phyloP scores from a whole-genome alignment of 2,797 vertebrate genomes.

The Heterohyrax brucei region DNA sequence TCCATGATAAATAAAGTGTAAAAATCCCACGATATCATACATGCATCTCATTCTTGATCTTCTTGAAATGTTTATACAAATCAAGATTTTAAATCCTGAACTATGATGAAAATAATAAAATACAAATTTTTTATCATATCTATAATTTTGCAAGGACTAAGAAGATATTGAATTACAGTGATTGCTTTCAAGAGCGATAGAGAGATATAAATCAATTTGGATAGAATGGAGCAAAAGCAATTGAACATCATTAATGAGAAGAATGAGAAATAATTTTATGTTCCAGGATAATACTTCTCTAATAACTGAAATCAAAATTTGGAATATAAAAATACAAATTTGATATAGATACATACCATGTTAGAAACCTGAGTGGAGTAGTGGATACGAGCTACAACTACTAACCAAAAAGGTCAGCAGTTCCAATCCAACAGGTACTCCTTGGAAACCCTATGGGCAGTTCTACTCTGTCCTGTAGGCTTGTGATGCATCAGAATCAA shows the following conservation, averaged over 20 bases:
- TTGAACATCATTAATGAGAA: not conserved
- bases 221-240: not conserved
- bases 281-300: not conserved
- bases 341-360: not conserved
- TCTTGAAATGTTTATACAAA: slow-evolving; percentile 42
- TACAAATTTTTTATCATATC: slow-evolving; percentile 5
- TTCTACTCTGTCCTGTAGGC: too few species aligned
- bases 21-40: not conserved
- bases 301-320: not conserved
- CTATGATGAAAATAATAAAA: not conserved
- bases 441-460: too few species aligned
- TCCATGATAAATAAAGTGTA: slow-evolving; percentile 43
- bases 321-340: not conserved
- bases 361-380: not conserved
- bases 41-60: not conserved
- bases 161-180: not conserved
- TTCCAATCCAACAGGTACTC: too few species aligned
- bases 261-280: not conserved
- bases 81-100: not conserved
- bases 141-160: not conserved
- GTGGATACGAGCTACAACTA: too few species aligned
- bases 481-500: too few species aligned
- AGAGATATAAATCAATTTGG: not conserved
- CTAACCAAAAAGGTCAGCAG: too few species aligned
- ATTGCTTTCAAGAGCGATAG: not conserved